A percentile compares a stretch with the other conserved stretches of the same genome.
phyloP scores from a whole-genome alignment of 2,113 vertebrate genomes.

The Gadus macrocephalus region DNA sequence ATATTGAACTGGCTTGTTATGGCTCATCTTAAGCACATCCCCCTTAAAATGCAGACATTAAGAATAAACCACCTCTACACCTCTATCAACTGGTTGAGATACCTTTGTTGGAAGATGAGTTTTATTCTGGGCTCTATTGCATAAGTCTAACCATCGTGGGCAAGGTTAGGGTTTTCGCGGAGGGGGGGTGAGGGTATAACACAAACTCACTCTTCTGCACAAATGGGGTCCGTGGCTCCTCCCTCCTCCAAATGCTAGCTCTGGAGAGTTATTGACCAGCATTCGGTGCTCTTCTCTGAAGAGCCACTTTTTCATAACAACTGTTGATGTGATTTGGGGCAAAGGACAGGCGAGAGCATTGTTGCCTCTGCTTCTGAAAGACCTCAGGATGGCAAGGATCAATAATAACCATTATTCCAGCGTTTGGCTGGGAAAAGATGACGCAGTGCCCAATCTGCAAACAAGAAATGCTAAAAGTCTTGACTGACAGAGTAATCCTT shows the following conservation, averaged over 20 bases:
- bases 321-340: slow-evolving; percentile 53
- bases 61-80: too few species aligned
- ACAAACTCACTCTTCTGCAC: slow-evolving; percentile 25
- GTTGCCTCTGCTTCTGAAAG: slow-evolving; percentile 46
- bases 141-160: too few species aligned
- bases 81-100: too few species aligned
- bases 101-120: too few species aligned
- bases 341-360: slow-evolving; percentile 36
- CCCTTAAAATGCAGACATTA: too few species aligned
- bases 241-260: slow-evolving; percentile 38
- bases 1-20: too few species aligned
- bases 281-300: slow-evolving; percentile 53
- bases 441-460: slow-evolving; percentile 25
- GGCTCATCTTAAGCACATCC: too few species aligned
- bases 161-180: too few species aligned
- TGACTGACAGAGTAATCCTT: slow-evolving; percentile 13
- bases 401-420: slow-evolving; percentile 66
- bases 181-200: slow-evolving; percentile 18
- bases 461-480: slow-evolving; percentile 36
- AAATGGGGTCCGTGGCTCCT: slow-evolving; percentile 39
- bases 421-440: slow-evolving; percentile 50
- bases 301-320: slow-evolving; percentile 59
- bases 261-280: slow-evolving; percentile 47
- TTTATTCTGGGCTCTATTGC: too few species aligned
- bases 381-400: slow-evolving; percentile 49